Percentiles rank a stretch among this genome's conserved stretches.
phyloP scores from a whole-genome alignment of 2,888 invertebrate genomes.

The Apodemia mormo region DNA sequence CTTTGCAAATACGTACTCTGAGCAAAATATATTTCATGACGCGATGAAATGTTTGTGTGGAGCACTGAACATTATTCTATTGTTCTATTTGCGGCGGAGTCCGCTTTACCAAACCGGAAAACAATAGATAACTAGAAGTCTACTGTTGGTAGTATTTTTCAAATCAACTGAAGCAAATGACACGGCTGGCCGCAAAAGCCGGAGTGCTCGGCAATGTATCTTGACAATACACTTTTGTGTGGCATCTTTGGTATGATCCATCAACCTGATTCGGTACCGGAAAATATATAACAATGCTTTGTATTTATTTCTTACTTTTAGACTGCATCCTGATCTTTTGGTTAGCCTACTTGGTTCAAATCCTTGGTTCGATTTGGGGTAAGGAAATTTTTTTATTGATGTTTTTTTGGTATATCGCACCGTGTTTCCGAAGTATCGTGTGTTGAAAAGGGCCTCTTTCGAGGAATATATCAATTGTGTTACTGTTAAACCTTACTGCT shows the following conservation, averaged over 20 bases:
- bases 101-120: conserved; percentile 38
- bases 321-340: no score
- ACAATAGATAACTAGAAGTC: conserved; percentile 40
- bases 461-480: no score
- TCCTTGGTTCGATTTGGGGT: no score
- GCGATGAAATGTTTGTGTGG: conserved; percentile 39
- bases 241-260: conserved; percentile 30
- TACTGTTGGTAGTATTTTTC: conserved; percentile 39
- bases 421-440: no score
- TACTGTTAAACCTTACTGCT: no score
- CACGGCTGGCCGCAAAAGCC: conserved; percentile 34
- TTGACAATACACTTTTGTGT: conserved; percentile 35
- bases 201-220: conserved; percentile 34
- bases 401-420: no score
- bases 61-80: conserved; percentile 37
- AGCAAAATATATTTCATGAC: conserved; percentile 39
- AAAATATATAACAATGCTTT: background rate
- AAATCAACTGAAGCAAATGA: conserved; percentile 39
- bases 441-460: no score
- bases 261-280: conserved; percentile 20
- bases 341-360: no score
- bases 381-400: no score
- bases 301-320: no score
- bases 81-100: conserved; percentile 30
- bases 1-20: conserved; percentile 39